Evolutionary conservation across 1,140 invertebrate genomes (phyloP).

Genomic region (Saccostrea glomerata): DNA sequence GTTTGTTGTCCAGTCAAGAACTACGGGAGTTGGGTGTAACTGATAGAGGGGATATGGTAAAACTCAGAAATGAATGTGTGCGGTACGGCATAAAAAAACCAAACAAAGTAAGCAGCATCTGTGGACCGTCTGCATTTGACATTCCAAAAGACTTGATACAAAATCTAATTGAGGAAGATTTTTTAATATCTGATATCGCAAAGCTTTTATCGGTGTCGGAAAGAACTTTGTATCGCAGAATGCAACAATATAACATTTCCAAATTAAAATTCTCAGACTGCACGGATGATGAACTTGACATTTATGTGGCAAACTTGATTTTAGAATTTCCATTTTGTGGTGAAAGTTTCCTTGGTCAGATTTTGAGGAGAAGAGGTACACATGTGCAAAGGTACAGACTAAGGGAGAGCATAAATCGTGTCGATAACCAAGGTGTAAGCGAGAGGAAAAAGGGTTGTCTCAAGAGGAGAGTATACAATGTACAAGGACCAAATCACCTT

Average conservation of each 20-base stretch:
- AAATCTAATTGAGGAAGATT: conserved; percentile 37
- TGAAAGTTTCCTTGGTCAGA: conserved; percentile 44
- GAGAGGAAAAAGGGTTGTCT: conserved; percentile 42
- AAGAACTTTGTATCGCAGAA: conserved; percentile 45
- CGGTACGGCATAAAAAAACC: conserved; percentile 13
- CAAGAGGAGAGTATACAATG: conserved; percentile 37
- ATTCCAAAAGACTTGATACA: conserved; percentile 25
- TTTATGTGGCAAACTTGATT: conserved; percentile 4
- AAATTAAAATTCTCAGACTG: conserved; percentile 46
- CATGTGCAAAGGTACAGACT: conserved; percentile 25
- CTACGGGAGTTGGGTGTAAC: conserved; percentile 5
- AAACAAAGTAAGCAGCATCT: neutral
- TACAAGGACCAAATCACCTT: conserved; percentile 45
- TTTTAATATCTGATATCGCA: conserved; percentile 23
- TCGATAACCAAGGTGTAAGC: conserved; percentile 27
- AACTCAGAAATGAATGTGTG: conserved; percentile 32
- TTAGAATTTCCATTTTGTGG: conserved; percentile 48
- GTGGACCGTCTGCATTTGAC: conserved; percentile 28
- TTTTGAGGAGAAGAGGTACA: conserved; percentile 39
- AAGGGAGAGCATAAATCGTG: conserved; percentile 16
- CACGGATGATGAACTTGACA: conserved; percentile 39
- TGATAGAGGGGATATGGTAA: conserved; percentile 8
- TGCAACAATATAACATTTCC: conserved; percentile 12
- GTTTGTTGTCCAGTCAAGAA: conserved; percentile 19
- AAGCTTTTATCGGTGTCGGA: conserved; percentile 45